Conservation (phyloP, 2,888 invertebrate species). For the Exephanes ischioxanthus region DNA sequence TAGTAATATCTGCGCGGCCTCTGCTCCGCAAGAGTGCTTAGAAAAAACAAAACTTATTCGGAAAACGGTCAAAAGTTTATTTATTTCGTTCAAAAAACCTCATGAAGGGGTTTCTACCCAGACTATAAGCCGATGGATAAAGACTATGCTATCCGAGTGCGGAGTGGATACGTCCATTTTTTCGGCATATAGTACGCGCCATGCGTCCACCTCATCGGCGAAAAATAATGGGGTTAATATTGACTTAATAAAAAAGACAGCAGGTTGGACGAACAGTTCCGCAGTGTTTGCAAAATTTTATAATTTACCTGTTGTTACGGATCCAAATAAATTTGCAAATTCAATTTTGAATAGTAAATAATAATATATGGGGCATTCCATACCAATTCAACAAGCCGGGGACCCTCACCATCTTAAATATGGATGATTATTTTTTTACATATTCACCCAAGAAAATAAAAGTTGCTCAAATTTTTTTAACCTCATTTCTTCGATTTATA, state of each 20-base stretch:
- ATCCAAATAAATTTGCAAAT: not conserved
- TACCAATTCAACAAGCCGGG: too few species aligned
- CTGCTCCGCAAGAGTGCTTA: conserved; percentile 47
- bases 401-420: too few species aligned
- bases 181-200: conserved; percentile 65
- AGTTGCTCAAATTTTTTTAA: too few species aligned
- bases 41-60: conserved; percentile 50
- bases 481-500: too few species aligned
- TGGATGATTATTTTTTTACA: too few species aligned
- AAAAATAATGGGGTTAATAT: not conserved
- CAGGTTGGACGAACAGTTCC: conserved; percentile 62
- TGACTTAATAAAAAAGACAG: conserved; percentile 49
- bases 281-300: conserved; percentile 42
- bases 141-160: not conserved
- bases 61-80: conserved; percentile 11
- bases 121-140: conserved; percentile 64
- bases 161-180: conserved; percentile 38
- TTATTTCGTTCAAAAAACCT: conserved; percentile 58
- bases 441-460: too few species aligned
- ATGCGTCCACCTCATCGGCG: conserved; percentile 64
- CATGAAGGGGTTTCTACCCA: conserved; percentile 44
- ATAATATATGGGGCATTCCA: too few species aligned
- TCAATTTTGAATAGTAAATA: not conserved
- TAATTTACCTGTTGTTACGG: not conserved
- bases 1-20: conserved; percentile 50